Evolutionary conservation across 2,113 vertebrate genomes (phyloP).

Genomic region (Barnardius zonarius): DNA sequence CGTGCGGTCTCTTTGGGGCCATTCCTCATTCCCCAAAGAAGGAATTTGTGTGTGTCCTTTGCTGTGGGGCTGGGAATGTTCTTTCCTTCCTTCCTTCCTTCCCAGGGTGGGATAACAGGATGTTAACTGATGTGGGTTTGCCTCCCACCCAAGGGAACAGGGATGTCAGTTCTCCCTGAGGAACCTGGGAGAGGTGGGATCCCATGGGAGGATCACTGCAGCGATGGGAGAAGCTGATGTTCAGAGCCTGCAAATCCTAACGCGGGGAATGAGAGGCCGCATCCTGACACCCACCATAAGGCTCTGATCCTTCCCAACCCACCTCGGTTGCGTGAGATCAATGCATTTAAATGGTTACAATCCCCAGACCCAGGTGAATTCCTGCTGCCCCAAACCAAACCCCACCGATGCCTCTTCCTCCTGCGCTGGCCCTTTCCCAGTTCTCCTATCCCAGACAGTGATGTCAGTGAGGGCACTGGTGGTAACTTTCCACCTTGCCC

Average conservation of each 20-base stretch:
- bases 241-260: neutral
- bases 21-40: neutral
- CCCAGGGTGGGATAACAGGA: neutral
- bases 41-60: neutral
- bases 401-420: accelerated
- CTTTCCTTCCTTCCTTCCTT: neutral
- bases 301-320: neutral
- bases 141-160: neutral
- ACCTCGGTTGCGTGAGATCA: neutral
- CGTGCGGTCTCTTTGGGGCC: neutral
- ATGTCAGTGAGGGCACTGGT: neutral
- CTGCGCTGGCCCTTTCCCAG: neutral
- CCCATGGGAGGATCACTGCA: neutral
- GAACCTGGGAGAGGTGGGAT: neutral
- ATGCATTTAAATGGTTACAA: neutral
- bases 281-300: neutral
- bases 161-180: too few relatives aligned
- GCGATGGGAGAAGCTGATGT: neutral
- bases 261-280: neutral
- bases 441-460: accelerated
- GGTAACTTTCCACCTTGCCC: conserved; percentile 61
- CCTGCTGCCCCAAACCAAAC: neutral
- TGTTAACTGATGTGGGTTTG: neutral
- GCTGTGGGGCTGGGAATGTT: neutral
- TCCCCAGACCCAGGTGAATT: neutral